Base-by-base conservation (phyloP, 2,797 vertebrate genomes). In the Siniperca undulata region DNA sequence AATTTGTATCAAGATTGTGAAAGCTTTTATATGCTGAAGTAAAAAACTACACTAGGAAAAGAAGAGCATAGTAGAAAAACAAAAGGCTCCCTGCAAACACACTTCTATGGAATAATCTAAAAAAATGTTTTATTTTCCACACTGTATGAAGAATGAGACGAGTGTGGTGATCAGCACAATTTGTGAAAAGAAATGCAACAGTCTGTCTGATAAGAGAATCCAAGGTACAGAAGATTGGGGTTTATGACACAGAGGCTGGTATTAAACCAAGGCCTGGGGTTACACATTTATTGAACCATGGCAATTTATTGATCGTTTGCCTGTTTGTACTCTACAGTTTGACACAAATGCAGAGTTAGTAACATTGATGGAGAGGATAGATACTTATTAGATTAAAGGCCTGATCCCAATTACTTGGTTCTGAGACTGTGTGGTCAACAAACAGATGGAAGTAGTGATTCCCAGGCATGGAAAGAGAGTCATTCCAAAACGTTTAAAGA, bases 321-420 rank as follows among this genome's bases (percentile, higher is more conserved):
- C 82, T 82, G 84, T 89, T 89, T 90, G 83, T 84, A 81, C 83
- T 81, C 75, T 50, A 56, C 83, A 19, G 68, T 77, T 66, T 89
- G 90, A 90, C 90, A 89, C 84, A 91, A 91, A 92, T 81, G 74
- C 86, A 91, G 90, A 91, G 74, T 91, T 87, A 90, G 78, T 87
- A 87, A 89, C n/a, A 50, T 9, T 56, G 85, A 88, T 46, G 59
- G 84, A 88, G 80, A 73, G 68, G 81, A 86, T 40, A 48, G 88
- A 88, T 52, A 9, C 73, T 86, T 83, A 92, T 92, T 86, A 70
- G 77, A 88, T 88, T 85, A 83, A 71, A 85, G 58, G 70, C 44
- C 82, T 86, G 59, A 78, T 86, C 48, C 66, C 79, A 50, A 38
- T 71, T 53, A 82, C 74, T 78, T 17, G 56, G 42, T 20, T 62